Percentiles rank a stretch among this genome's conserved stretches.
Evolutionary conservation across 2,797 vertebrate genomes (phyloP).

Genomic region (Coccyzus lansbergi): DNA sequence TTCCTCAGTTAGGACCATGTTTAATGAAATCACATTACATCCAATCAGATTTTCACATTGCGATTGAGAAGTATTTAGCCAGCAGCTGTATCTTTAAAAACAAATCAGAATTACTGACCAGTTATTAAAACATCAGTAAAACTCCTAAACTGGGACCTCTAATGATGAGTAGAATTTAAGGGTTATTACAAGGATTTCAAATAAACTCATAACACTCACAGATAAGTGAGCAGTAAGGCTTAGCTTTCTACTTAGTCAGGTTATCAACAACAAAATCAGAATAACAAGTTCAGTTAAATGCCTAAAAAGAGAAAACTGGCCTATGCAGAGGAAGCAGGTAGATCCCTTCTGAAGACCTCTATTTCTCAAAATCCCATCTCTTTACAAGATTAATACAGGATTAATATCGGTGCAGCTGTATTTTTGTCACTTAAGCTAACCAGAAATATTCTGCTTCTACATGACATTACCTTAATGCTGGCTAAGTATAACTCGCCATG

Average conservation of each 20-base stretch:
- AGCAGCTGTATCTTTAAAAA: not conserved
- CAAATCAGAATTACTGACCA: not conserved
- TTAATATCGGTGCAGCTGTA: conserved; percentile 67
- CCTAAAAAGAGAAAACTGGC: conserved; percentile 27
- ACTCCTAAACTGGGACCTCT: not conserved
- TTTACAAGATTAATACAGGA: conserved; percentile 70
- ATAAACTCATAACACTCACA: conserved; percentile 16
- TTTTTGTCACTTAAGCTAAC: conserved; percentile 70
- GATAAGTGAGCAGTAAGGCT: conserved; percentile 23
- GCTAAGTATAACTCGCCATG: conserved; percentile 62
- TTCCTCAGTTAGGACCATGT: not conserved
- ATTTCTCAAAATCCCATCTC: conserved; percentile 67
- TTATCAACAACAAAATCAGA: conserved; percentile 57
- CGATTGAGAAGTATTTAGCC: not conserved
- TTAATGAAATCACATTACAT: not conserved
- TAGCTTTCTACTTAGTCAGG: not conserved
- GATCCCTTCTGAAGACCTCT: conserved; percentile 41
- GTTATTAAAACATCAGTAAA: conserved; percentile 5
- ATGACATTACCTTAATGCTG: conserved; percentile 72
- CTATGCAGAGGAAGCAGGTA: conserved; percentile 58
- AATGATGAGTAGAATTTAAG: conserved; percentile 15
- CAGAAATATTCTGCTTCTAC: conserved; percentile 68
- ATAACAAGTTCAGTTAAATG: conserved; percentile 40
- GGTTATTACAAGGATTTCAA: conserved; percentile 35
- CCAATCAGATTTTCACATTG: not conserved